phyloP scores from a whole-genome alignment of 2,797 vertebrate species.

The Esox masquinongy region DNA sequence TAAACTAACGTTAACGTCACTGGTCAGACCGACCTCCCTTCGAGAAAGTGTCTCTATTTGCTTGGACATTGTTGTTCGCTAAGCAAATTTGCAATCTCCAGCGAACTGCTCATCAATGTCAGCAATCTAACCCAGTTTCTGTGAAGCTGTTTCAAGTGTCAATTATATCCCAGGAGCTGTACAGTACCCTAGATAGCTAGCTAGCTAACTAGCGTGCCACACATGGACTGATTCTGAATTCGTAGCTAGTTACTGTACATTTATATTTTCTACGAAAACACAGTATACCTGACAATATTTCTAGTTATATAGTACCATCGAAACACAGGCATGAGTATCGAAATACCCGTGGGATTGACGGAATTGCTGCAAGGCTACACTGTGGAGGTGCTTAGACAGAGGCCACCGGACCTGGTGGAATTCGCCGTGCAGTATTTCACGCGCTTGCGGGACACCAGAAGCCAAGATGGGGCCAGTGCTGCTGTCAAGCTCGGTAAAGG shows the following conservation, averaged over 20 bases:
- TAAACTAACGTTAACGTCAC: neutral
- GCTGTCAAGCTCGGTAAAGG: slow-evolving; percentile 71
- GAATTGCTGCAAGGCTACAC: slow-evolving; percentile 97
- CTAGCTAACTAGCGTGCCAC: slow-evolving; percentile 1
- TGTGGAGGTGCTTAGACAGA: slow-evolving; percentile 93
- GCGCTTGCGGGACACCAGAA: slow-evolving; percentile 84
- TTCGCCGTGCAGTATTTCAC: slow-evolving; percentile 95
- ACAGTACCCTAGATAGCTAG: too few species aligned
- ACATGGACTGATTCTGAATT: slow-evolving; percentile 5
- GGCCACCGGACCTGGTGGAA: slow-evolving; percentile 91
- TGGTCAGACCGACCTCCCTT: neutral
- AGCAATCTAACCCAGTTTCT: neutral
- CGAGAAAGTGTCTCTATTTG: slow-evolving; percentile 3
- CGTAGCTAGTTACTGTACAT: slow-evolving; percentile 31
- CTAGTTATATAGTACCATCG: slow-evolving; percentile 49
- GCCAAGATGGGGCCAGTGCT: slow-evolving; percentile 73
- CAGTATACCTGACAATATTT: slow-evolving; percentile 24
- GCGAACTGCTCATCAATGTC: slow-evolving; percentile 8
- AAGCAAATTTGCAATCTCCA: slow-evolving; percentile 2
- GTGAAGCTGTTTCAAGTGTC: neutral
- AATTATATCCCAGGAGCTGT: neutral
- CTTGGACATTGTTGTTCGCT: slow-evolving; percentile 3
- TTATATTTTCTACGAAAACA: slow-evolving; percentile 42
- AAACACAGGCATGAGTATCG: slow-evolving; percentile 89
- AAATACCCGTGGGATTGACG: slow-evolving; percentile 93